These are phyloP conservation scores for Circaetus gallicus DNA, from an alignment of 2,113 vertebrate species.

Conservation along the genomic window DNA sequence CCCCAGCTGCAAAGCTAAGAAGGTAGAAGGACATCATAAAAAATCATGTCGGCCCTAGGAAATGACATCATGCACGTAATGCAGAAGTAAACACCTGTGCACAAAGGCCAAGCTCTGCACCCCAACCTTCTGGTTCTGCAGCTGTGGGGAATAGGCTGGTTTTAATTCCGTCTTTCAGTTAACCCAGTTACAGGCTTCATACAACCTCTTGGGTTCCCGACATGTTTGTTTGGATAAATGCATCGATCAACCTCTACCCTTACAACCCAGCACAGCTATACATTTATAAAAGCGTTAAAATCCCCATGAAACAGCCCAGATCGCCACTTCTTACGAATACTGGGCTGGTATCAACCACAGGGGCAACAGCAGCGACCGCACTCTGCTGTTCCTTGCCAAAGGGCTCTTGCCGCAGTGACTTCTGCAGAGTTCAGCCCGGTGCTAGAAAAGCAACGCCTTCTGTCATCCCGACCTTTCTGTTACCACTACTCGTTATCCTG, in stretches of 20 bases:
- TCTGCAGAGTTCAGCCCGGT: not conserved
- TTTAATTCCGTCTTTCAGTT: not conserved
- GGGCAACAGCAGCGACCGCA: too few species aligned
- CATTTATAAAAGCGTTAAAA: not conserved
- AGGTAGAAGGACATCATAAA: not conserved
- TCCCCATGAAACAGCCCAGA: not conserved
- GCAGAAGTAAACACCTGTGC: not conserved
- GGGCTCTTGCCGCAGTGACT: not conserved
- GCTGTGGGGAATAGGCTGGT: accelerated
- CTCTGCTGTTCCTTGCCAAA: not conserved
- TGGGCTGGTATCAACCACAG: not conserved
- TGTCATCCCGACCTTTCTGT: not conserved
- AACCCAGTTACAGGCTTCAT: not conserved
- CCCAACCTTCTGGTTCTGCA: not conserved
- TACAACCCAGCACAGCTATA: not conserved
- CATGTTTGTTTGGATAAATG: not conserved
- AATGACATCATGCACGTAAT: accelerated
- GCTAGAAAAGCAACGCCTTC: not conserved
- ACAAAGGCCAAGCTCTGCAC: not conserved
- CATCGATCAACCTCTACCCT: not conserved
- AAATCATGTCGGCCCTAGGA: not conserved
- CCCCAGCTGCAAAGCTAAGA: not conserved
- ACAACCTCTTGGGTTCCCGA: not conserved
- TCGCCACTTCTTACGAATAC: not conserved
- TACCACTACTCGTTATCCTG: not conserved